Conservation (phyloP, 2,113 vertebrate species). For the Phalacrocorax carbo region DNA sequence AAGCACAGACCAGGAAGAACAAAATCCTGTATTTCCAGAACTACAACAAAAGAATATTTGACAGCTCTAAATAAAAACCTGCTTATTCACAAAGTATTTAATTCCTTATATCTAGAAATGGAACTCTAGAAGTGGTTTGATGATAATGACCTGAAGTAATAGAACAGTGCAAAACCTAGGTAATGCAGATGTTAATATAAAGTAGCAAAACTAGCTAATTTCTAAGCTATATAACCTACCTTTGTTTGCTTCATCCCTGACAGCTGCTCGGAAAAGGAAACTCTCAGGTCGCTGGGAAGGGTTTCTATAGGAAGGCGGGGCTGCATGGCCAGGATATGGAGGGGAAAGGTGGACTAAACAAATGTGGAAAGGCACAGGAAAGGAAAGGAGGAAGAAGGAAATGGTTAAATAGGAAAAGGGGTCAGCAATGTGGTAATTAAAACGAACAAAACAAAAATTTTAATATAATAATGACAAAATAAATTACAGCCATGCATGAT, state of each 20-base stretch:
- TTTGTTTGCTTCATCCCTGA: slow-evolving; percentile 87
- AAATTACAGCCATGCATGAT: slow-evolving; percentile 51
- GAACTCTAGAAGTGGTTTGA: background rate
- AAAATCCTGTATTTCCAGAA: background rate
- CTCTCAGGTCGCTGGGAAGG: slow-evolving; percentile 85
- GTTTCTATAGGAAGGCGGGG: slow-evolving; percentile 75
- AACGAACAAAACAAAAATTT: slow-evolving; percentile 48
- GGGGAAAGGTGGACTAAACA: slow-evolving; percentile 85
- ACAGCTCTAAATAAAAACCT: background rate
- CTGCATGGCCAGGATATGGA: slow-evolving; percentile 78
- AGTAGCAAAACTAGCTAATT: background rate
- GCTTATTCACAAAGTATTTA: background rate
- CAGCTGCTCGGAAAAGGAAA: slow-evolving; percentile 87
- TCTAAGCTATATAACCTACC: slow-evolving; percentile 72
- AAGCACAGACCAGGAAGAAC: background rate
- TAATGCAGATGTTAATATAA: background rate
- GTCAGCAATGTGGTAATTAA: slow-evolving; percentile 48
- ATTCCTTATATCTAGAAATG: background rate
- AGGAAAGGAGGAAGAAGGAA: slow-evolving; percentile 41
- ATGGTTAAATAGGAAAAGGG: slow-evolving; percentile 45
- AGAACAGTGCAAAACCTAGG: background rate
- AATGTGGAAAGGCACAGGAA: slow-evolving; percentile 31
- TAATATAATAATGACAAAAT: slow-evolving; percentile 45
- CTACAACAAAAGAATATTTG: background rate
- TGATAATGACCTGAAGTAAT: background rate